These are phyloP conservation scores for Tyria jacobaeae DNA, from an alignment of 2,888 invertebrate genomes.

Conservation along the genomic window DNA sequence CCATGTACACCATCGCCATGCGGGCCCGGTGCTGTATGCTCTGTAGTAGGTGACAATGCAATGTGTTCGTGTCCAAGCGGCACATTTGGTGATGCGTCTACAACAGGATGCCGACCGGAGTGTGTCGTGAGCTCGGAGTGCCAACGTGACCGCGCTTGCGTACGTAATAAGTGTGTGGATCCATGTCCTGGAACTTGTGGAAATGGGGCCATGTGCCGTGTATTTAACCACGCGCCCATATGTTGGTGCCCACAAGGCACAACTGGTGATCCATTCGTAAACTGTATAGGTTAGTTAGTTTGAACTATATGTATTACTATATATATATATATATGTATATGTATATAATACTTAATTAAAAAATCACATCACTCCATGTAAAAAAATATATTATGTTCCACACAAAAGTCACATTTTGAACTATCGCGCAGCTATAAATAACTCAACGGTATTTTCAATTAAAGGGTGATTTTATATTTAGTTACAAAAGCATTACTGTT, in stretches of 20 bases:
- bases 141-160: conserved; percentile 91
- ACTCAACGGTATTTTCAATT: too few species aligned
- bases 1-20: conserved; percentile 91
- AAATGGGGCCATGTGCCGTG: conserved; percentile 90
- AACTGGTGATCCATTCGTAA: conserved; percentile 93
- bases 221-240: conserved; percentile 87
- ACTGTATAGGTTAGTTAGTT: conserved; percentile 85
- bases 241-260: conserved; percentile 92
- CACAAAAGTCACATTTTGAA: too few species aligned
- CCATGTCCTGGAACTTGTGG: conserved; percentile 95
- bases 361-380: too few species aligned
- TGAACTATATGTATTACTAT: too few species aligned
- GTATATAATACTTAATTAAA: too few species aligned
- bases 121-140: conserved; percentile 94
- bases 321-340: too few species aligned
- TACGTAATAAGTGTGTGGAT: conserved; percentile 92
- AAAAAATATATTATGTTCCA: too few species aligned
- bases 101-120: conserved; percentile 93
- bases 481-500: background rate
- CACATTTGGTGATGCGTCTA: conserved; percentile 90
- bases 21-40: conserved; percentile 92
- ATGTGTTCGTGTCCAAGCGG: conserved; percentile 92
- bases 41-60: conserved; percentile 85
- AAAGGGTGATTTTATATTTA: background rate
- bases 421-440: too few species aligned